Evolutionary conservation across 1,140 invertebrate genomes (phyloP).

Genomic region (Papilio polyxenes): DNA sequence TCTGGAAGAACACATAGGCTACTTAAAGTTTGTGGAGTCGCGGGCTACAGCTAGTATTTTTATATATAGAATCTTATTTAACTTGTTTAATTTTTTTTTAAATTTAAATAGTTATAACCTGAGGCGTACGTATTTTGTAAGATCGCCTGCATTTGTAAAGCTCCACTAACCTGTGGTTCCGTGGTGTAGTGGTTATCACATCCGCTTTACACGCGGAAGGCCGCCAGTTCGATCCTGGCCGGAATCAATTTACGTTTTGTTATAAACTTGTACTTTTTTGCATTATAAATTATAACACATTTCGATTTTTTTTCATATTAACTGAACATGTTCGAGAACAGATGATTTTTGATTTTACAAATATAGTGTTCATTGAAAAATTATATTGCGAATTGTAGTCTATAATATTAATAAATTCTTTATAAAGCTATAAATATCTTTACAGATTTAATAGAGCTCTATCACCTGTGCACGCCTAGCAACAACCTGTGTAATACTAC

Average conservation of each 20-base stretch:
- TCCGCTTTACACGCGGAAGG: slow-evolving; percentile 21
- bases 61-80: not conserved
- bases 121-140: not conserved
- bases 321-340: no score
- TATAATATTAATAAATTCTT: not conserved
- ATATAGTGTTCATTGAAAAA: no score
- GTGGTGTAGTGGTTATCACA: slow-evolving; percentile 27
- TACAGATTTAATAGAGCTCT: no score
- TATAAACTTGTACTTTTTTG: not conserved
- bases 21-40: no score
- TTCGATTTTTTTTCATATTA: not conserved
- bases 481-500: not conserved
- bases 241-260: not conserved
- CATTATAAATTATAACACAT: no score
- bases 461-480: no score
- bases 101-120: not conserved
- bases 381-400: not conserved
- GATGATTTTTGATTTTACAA: no score
- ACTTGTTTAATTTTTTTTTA: no score
- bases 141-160: not conserved
- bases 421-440: no score
- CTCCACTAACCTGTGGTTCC: not conserved
- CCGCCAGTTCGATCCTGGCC: slow-evolving; percentile 26
- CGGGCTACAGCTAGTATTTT: not conserved
- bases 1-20: no score